Evolutionary conservation across 2,797 vertebrate genomes (phyloP).

Genomic region (Spheniscus humboldti): DNA sequence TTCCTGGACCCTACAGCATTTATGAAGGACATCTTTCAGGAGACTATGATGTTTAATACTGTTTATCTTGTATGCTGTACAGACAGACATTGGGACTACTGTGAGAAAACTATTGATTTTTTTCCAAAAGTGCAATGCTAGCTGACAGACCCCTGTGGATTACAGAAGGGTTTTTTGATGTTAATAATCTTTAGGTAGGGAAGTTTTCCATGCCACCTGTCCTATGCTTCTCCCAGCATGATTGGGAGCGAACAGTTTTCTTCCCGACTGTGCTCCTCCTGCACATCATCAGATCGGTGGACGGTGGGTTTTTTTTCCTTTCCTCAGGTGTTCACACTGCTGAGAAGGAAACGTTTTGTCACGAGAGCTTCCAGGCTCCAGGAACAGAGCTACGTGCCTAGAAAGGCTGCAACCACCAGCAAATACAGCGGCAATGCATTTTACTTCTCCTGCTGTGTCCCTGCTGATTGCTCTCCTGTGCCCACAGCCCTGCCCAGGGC

Average conservation of each 20-base stretch:
- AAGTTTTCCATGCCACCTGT: background rate
- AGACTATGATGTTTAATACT: background rate
- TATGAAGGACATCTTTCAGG: background rate
- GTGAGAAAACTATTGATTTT: background rate
- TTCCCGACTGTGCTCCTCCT: background rate
- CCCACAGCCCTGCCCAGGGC: background rate
- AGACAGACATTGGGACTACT: background rate
- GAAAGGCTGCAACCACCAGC: background rate
- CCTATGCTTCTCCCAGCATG: background rate
- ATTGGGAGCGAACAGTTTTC: background rate
- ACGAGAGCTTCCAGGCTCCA: background rate
- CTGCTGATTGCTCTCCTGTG: background rate
- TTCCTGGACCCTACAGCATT: background rate
- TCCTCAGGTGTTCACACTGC: background rate
- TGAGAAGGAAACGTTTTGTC: background rate
- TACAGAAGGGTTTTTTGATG: background rate
- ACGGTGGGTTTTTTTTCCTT: background rate
- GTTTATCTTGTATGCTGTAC: background rate
- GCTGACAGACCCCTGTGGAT: background rate
- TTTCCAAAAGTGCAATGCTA: background rate
- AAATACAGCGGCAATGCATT: background rate
- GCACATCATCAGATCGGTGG: background rate
- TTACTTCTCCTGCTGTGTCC: background rate
- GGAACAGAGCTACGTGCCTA: background rate
- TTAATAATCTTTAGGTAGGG: background rate